Evolutionary conservation across 2,797 vertebrate genomes (phyloP), one percentile per base, ranked within the genome.

Genomic region (Accipiter badius): DNA sequence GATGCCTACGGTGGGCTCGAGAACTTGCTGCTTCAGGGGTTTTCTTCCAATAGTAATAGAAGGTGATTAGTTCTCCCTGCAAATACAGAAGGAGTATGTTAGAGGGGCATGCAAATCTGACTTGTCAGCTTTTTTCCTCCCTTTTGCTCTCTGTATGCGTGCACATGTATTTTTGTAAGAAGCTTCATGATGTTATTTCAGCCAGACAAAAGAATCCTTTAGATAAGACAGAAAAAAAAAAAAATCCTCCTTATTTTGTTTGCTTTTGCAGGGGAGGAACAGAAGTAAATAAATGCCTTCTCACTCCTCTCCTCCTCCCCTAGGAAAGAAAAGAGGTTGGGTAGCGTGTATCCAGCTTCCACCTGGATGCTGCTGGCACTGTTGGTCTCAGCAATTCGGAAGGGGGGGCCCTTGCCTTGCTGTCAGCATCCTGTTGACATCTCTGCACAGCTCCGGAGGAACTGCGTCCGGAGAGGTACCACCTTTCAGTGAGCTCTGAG

Each of bases 31-130:
- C 99, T 94, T 99, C 99, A 0, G 99, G 99, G 15, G 99, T 99
- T 97, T 99, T 99, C 98, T 99, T 99, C 99, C 99, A 99, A 97
- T 99, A 99, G 98, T 99, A 99, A 95, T 99, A 99, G 98, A 99
- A 99, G 80, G 99, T 99, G 95, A 99, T 99, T 88, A 99, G 98
- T 87, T 99, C 99, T 63, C 99, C 99, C 99, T 99, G 98, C 73
- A 96, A 97, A 90, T 47, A 89, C 67, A 96, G 33, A 93, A 83
- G 47, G 52, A 77, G 13, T 6, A 7, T 26, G 92, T 97, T 49
- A 97, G 71, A 82, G 94, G 67, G 31, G 59, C 74, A 6, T 15
- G 93, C 90, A 69, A 14, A 74, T 25, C 83, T 47, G 33, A 15
- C 87, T 25, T 1, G 49, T 7, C 94, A 94, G 93, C 92, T 49